These are phyloP conservation scores for Archivesica marissinica DNA, from an alignment of 1,140 invertebrate species.

Conservation along the genomic window DNA sequence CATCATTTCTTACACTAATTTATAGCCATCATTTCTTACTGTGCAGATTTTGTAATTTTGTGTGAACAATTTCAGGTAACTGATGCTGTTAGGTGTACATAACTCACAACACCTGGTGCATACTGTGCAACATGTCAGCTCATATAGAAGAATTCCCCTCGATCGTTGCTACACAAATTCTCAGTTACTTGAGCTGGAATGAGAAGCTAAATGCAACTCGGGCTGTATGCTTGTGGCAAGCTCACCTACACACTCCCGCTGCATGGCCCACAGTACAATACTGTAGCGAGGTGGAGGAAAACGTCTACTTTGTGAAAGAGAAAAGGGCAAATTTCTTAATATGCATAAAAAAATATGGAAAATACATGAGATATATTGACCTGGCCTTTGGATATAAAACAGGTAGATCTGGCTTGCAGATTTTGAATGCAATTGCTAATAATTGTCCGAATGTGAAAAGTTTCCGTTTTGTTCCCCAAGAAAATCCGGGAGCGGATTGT, in stretches of 20 bases:
- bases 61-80: too few relatives aligned
- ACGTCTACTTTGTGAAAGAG: constrained; percentile 69
- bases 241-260: constrained; percentile 43
- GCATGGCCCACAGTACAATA: constrained; percentile 66
- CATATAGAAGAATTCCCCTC: constrained; percentile 59
- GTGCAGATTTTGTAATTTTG: too few relatives aligned
- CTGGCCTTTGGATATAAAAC: constrained; percentile 65
- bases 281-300: constrained; percentile 64
- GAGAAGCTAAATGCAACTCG: constrained; percentile 63
- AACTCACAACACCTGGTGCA: too few relatives aligned
- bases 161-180: constrained; percentile 64
- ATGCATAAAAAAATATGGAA: constrained; percentile 70
- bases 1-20: too few relatives aligned
- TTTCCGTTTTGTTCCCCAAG: constrained; percentile 50
- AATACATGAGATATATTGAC: constrained; percentile 64
- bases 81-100: too few relatives aligned
- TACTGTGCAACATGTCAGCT: background rate
- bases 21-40: too few relatives aligned
- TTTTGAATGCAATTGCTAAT: constrained; percentile 64
- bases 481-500: constrained; percentile 42
- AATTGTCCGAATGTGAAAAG: constrained; percentile 63
- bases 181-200: constrained; percentile 68
- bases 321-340: constrained; percentile 64
- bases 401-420: constrained; percentile 63
- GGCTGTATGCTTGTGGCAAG: constrained; percentile 62